Conservation (phyloP, 1,140 invertebrate genomes). For the Drosophila murphyi region DNA sequence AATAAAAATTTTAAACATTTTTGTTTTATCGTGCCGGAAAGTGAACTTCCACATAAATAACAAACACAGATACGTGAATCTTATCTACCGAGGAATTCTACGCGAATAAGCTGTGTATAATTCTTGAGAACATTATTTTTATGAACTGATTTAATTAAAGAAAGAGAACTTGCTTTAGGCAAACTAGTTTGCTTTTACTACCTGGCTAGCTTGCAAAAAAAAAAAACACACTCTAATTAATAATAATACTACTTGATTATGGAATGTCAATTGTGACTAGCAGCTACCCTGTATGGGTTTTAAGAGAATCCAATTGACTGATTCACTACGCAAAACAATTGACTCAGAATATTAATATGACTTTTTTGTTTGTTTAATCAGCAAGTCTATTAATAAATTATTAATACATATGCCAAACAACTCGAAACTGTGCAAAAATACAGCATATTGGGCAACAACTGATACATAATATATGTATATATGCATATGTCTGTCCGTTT, state of each 20-base stretch:
- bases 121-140: conserved; percentile 24
- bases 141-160: conserved; percentile 6
- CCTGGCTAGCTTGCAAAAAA: too few relatives aligned
- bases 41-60: background rate
- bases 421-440: conserved; percentile 23
- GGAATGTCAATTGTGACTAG: background rate
- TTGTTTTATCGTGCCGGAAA: conserved; percentile 11
- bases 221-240: background rate
- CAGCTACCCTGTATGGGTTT: conserved; percentile 12
- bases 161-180: background rate
- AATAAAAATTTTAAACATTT: conserved; percentile 42
- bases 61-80: conserved; percentile 24
- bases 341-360: conserved; percentile 45
- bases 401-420: conserved; percentile 56
- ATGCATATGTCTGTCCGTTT: conserved; percentile 5
- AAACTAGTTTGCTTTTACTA: conserved; percentile 20
- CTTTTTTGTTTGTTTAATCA: conserved; percentile 64
- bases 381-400: conserved; percentile 70
- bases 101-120: conserved; percentile 19
- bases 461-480: conserved; percentile 2
- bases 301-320: conserved; percentile 14
- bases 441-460: conserved; percentile 36
- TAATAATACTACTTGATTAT: background rate
- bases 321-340: conserved; percentile 46
- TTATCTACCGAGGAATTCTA: conserved; percentile 39